Percentiles rank a stretch among this genome's conserved stretches.
phyloP scores from a whole-genome alignment of 2,888 invertebrate genomes.

The Mystacides longicornis region DNA sequence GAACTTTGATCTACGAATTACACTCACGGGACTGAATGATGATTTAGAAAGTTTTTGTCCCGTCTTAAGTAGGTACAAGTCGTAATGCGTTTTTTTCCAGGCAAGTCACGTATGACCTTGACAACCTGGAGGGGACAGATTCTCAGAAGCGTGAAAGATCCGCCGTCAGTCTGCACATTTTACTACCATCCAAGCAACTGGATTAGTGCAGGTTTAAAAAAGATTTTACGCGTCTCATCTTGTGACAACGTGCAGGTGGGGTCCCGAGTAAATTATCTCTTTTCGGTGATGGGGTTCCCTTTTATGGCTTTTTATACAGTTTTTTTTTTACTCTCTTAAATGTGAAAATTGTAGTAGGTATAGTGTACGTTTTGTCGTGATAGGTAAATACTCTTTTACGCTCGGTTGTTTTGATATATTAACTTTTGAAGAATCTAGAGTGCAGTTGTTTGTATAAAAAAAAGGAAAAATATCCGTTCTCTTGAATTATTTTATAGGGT shows the following conservation, averaged over 20 bases:
- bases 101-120: constrained; percentile 21
- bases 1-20: constrained; percentile 14
- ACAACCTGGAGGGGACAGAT: constrained; percentile 12
- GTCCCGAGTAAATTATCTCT: neutral
- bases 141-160: constrained; percentile 1
- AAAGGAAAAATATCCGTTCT: too few relatives aligned
- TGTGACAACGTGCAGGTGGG: neutral
- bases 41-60: neutral
- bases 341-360: too few relatives aligned
- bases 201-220: constrained; percentile 11
- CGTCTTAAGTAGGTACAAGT: constrained; percentile 7
- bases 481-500: too few relatives aligned
- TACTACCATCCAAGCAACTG: neutral
- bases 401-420: too few relatives aligned
- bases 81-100: constrained; percentile 11
- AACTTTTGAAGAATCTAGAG: too few relatives aligned
- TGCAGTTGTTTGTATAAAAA: too few relatives aligned
- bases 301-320: too few relatives aligned
- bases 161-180: neutral
- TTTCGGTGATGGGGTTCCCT: too few relatives aligned
- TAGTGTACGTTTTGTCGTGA: too few relatives aligned
- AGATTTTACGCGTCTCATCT: neutral
- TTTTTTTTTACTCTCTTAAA: too few relatives aligned
- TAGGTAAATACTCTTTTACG: too few relatives aligned
- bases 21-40: constrained; percentile 9